Conservation (phyloP, 2,113 vertebrate genomes). For the Glareola pratincola region DNA sequence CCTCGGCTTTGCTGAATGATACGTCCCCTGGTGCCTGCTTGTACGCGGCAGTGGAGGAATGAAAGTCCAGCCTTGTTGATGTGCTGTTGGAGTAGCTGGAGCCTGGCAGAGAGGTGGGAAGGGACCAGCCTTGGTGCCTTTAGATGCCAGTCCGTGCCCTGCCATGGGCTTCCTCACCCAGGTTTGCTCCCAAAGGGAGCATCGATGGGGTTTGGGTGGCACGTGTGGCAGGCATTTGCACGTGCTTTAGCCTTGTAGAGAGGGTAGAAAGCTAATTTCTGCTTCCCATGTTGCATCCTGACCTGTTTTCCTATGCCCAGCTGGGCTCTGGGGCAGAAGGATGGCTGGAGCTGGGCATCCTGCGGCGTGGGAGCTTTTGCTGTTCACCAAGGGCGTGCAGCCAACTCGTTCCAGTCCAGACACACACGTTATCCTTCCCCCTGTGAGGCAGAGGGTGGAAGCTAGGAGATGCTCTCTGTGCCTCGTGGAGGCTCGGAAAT, state of each 20-base stretch:
- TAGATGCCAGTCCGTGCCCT: background rate
- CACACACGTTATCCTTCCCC: background rate
- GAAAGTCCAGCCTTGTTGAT: background rate
- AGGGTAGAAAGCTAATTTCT: background rate
- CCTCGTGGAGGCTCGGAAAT: background rate
- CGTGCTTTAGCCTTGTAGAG: background rate
- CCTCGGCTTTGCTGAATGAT: background rate
- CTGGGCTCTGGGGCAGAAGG: background rate
- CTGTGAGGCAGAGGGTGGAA: background rate
- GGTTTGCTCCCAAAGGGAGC: background rate
- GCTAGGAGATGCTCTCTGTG: background rate
- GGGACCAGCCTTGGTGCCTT: background rate
- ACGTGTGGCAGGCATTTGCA: background rate
- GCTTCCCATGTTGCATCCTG: background rate
- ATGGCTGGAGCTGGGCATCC: background rate
- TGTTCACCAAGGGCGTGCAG: too few species aligned
- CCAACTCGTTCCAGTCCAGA: background rate
- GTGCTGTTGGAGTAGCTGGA: background rate
- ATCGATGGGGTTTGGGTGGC: rapidly evolving
- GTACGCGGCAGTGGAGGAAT: rapidly evolving
- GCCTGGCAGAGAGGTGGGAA: background rate
- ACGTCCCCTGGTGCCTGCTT: background rate
- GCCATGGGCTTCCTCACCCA: rapidly evolving
- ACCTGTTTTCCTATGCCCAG: background rate
- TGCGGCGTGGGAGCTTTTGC: background rate